Evolutionary conservation across 1,140 invertebrate genomes (phyloP), one percentile per base, ranked within the genome.

Genomic region (Aricia agestis): DNA sequence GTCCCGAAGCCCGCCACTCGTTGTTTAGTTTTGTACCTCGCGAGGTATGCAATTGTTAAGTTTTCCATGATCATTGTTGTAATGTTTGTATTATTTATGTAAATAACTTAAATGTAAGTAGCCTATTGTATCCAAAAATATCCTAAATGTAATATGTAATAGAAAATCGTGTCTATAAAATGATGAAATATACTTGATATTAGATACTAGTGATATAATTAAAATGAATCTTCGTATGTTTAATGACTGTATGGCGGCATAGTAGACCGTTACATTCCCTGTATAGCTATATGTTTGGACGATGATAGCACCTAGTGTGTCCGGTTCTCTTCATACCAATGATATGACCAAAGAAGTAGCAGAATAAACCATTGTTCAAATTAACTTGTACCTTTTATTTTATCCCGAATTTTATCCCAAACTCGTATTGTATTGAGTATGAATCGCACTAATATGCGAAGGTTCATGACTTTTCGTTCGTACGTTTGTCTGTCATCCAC

Each of bases 311-410:
- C 75, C 71, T 69, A 78, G 82, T 81, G 80, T 87, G 82, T 83
- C 78, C 74, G 80, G 78, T 81, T 87, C 81, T 78, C 75, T 82
- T 82, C 72, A 84, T 89, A 90, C 89, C 89, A 91, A 91, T 91
- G 89, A 91, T 90, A 84, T 82, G 86, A 91, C 89, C 89, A 91
- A 91, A 91, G 89, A 91, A 84, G 86, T 91, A 91, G 87, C 81
- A 84, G 78, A 91, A 86, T 91, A 91, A 89, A 91, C 69, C 77
- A 74, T 89, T 88, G 86, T 91, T 90, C 83, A 81, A 84, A 78
- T 81, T 74, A 72, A 78, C 18, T 45, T 18, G 17, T 32, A 69
- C 68, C 32, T 85, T 81, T 82, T 77, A 73, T 83, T 85, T 52
- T 18, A 69, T 66, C 25, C 32, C n/a, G 18, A 1, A 57, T 57